Percentiles rank a stretch among this genome's conserved stretches.
phyloP scores from a whole-genome alignment of 2,888 invertebrate species.

The Coelopa pilipes region DNA sequence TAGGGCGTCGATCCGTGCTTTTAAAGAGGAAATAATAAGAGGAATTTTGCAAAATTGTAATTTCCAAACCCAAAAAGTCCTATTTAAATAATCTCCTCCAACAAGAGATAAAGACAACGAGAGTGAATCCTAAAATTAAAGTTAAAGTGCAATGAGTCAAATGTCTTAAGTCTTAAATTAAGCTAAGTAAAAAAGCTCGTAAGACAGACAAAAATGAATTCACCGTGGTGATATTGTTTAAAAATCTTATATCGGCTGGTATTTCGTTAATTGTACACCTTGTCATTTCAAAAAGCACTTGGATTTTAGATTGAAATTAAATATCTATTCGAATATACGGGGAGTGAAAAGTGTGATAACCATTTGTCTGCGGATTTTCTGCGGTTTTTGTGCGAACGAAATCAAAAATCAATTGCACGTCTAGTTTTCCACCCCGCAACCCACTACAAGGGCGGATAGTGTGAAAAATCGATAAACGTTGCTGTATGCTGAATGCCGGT shows the following conservation, averaged over 20 bases:
- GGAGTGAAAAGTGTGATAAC: background rate
- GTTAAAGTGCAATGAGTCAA: background rate
- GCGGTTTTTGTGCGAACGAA: too few species aligned
- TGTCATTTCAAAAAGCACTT: background rate
- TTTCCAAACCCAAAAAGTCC: too few species aligned
- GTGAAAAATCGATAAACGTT: conserved; percentile 54
- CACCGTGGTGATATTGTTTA: too few species aligned
- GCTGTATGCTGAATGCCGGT: conserved; percentile 51
- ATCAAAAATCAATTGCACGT: too few species aligned
- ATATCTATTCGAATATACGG: background rate
- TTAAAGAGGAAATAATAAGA: conserved; percentile 27
- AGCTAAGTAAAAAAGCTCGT: background rate
- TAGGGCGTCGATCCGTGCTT: conserved; percentile 46
- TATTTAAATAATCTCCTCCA: too few species aligned
- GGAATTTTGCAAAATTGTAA: too few species aligned
- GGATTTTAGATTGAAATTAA: background rate
- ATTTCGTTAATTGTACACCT: background rate
- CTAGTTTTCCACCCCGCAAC: background rate
- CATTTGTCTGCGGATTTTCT: background rate
- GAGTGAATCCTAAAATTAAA: background rate
- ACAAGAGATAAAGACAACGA: background rate
- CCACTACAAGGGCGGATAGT: conserved; percentile 22
- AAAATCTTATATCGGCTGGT: too few species aligned
- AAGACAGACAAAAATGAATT: background rate
- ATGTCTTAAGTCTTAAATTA: background rate